phyloP scores from a whole-genome alignment of 2,797 vertebrate species.

The Cephalopachus bancanus region DNA sequence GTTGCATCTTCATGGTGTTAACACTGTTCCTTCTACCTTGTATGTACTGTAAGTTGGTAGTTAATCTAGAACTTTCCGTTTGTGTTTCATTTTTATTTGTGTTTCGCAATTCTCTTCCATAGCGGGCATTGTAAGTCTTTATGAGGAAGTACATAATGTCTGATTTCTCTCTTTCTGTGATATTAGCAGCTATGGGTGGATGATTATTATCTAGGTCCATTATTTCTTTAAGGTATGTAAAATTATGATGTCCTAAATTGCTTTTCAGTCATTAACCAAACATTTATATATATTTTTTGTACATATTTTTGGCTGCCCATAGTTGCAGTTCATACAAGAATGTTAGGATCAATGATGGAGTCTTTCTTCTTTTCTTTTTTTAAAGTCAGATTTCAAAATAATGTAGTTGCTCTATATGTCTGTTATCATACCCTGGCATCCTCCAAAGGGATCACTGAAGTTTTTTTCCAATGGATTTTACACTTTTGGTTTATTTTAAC shows the following conservation, averaged over 20 bases:
- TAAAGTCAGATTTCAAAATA: slow-evolving; percentile 18
- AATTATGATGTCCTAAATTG: background rate
- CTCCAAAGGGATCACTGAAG: background rate
- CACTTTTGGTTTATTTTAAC: background rate
- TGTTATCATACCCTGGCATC: background rate
- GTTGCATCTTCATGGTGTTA: background rate
- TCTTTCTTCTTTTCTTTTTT: background rate
- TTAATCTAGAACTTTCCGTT: background rate
- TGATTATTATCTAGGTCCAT: background rate
- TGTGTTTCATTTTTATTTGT: background rate
- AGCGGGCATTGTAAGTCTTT: background rate
- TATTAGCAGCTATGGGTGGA: background rate
- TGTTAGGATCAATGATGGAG: background rate
- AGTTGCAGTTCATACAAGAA: background rate
- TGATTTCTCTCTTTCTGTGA: background rate
- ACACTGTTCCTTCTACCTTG: background rate
- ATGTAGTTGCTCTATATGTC: background rate
- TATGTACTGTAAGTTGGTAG: background rate
- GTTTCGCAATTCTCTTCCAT: background rate
- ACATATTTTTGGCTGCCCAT: background rate
- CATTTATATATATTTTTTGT: background rate
- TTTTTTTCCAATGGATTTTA: background rate
- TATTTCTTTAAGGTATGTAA: background rate
- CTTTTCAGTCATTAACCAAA: background rate
- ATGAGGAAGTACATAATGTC: background rate